A percentile compares a stretch with the other conserved stretches of the same genome.
These are phyloP conservation scores for Spongilla lacustris DNA, from an alignment of 37 sponge, comb jelly and placozoan genomes.

Conservation along the genomic window DNA sequence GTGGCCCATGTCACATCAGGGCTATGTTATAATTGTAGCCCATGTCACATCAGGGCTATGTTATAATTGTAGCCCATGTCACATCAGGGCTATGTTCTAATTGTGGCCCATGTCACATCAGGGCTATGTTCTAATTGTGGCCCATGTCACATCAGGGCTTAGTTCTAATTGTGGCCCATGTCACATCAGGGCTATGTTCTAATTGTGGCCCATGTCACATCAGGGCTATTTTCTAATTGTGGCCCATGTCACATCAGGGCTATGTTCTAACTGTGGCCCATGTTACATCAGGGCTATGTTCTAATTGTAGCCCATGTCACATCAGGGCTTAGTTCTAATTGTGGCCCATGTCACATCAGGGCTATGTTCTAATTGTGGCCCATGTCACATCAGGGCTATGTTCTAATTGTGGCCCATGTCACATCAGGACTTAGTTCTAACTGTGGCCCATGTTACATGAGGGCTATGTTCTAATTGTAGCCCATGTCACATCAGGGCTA, in stretches of 20 bases:
- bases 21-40: no score
- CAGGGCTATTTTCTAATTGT: constrained; percentile 9
- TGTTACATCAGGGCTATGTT: constrained; percentile 5
- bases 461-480: background rate
- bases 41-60: constrained; percentile 2
- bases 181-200: constrained; percentile 8
- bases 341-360: constrained; percentile 4
- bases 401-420: no score
- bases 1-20: constrained; percentile 4
- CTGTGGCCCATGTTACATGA: background rate
- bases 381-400: constrained; percentile 2
- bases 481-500: constrained; percentile 1
- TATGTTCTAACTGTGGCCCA: no score
- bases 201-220: no score
- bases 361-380: no score
- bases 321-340: constrained; percentile 12
- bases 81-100: constrained; percentile 10
- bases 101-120: background rate
- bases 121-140: background rate
- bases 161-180: no score
- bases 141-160: constrained; percentile 4
- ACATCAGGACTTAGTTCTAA: constrained; percentile 10
- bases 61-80: no score
- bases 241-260: constrained; percentile 4
- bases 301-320: no score